phyloP scores from a whole-genome alignment of 2,888 invertebrate species.

The Scelioninae gen. 1 region DNA sequence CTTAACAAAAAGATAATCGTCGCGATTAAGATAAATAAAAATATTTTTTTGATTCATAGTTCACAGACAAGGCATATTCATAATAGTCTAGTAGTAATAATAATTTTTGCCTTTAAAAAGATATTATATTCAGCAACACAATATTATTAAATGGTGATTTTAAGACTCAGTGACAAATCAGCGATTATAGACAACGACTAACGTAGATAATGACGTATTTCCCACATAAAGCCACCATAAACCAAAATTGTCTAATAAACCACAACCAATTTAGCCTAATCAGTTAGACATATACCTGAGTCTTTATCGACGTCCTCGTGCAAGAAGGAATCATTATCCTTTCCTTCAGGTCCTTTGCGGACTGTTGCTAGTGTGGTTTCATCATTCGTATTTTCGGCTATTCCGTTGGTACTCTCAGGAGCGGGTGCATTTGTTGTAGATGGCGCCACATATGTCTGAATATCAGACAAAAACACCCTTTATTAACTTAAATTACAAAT shows the following conservation, averaged over 20 bases:
- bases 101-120: constrained; percentile 6
- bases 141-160: constrained; percentile 21
- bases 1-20: constrained; percentile 1
- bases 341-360: constrained; percentile 91
- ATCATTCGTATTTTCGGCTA: constrained; percentile 76
- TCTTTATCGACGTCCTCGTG: constrained; percentile 87
- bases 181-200: constrained; percentile 56
- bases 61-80: no score
- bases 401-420: constrained; percentile 76
- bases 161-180: constrained; percentile 29
- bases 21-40: background rate
- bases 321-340: constrained; percentile 90
- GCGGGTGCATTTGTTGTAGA: constrained; percentile 75
- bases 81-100: background rate
- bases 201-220: constrained; percentile 55
- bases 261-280: constrained; percentile 80
- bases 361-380: constrained; percentile 81
- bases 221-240: constrained; percentile 75
- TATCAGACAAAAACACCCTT: no score
- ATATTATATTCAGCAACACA: constrained; percentile 12
- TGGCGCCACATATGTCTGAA: constrained; percentile 78
- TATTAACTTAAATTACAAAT: background rate
- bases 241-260: constrained; percentile 80
- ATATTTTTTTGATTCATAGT: no score
- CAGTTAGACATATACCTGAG: constrained; percentile 82